Evolutionary conservation across 2,797 vertebrate genomes (phyloP).

Genomic region (Eulemur albifrons): DNA sequence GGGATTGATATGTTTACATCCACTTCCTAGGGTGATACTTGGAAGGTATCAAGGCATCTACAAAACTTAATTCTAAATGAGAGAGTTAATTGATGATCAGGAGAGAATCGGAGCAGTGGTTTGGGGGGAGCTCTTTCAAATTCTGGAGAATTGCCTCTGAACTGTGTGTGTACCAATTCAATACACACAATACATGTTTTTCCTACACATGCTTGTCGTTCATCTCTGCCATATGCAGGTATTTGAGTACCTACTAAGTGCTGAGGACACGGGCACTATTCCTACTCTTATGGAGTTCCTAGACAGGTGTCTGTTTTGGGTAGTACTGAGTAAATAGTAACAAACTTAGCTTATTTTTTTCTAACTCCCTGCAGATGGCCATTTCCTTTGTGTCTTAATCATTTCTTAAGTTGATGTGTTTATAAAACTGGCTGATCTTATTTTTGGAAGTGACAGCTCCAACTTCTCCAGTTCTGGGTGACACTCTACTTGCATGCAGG

Average conservation of each 20-base stretch:
- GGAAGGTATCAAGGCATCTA: not conserved
- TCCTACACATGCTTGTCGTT: not conserved
- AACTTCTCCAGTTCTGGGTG: not conserved
- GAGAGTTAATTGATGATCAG: not conserved
- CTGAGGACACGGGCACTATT: not conserved
- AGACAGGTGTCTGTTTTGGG: not conserved
- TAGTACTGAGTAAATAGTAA: not conserved
- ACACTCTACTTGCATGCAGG: fast-evolving
- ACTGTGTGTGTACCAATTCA: not conserved
- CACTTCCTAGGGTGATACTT: not conserved
- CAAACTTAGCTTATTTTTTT: not conserved
- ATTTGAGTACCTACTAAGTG: not conserved
- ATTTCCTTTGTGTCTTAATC: not conserved
- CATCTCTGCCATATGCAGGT: not conserved
- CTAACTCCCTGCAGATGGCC: not conserved
- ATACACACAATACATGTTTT: too few species aligned
- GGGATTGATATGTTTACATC: not conserved
- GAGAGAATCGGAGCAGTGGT: not conserved
- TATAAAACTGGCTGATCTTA: not conserved
- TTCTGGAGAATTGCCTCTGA: not conserved
- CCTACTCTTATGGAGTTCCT: not conserved
- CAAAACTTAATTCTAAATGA: not conserved
- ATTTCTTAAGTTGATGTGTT: not conserved
- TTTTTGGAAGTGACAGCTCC: not conserved
- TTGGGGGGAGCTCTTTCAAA: not conserved